Conservation (phyloP, 2,797 vertebrate species). For the Setipinna tenuifilis region DNA sequence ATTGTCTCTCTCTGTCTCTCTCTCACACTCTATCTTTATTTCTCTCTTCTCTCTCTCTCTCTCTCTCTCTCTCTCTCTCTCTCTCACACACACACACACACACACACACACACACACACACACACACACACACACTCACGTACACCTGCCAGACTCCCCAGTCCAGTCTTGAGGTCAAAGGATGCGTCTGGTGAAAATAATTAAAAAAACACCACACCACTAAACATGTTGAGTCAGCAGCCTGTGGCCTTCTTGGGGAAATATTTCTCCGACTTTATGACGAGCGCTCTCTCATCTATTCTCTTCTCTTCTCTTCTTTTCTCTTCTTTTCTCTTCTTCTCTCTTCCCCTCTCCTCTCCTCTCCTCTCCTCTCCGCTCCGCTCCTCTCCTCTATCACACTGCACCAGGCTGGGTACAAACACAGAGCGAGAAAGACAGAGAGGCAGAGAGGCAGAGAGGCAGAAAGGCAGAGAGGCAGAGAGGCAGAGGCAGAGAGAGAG, state of each 20-base stretch:
- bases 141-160: not conserved
- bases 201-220: slow-evolving; percentile 21
- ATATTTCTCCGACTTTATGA: slow-evolving; percentile 27
- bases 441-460: no score
- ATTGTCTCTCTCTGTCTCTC: no score
- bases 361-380: no score
- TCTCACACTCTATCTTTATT: no score
- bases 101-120: not conserved
- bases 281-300: not conserved
- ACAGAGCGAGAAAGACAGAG: no score
- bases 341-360: no score
- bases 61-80: no score
- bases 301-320: not conserved
- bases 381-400: not conserved
- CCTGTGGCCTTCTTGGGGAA: slow-evolving; percentile 40
- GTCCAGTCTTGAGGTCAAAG: slow-evolving; percentile 57
- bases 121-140: not conserved
- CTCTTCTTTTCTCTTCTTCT: no score
- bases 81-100: no score
- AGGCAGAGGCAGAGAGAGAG: no score
- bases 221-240: slow-evolving; percentile 40
- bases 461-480: no score
- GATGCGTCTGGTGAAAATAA: slow-evolving; percentile 34
- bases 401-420: not conserved
- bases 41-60: no score